Evolutionary conservation across 1,140 invertebrate genomes (phyloP).

Genomic region (Tyrophagus putrescentiae): DNA sequence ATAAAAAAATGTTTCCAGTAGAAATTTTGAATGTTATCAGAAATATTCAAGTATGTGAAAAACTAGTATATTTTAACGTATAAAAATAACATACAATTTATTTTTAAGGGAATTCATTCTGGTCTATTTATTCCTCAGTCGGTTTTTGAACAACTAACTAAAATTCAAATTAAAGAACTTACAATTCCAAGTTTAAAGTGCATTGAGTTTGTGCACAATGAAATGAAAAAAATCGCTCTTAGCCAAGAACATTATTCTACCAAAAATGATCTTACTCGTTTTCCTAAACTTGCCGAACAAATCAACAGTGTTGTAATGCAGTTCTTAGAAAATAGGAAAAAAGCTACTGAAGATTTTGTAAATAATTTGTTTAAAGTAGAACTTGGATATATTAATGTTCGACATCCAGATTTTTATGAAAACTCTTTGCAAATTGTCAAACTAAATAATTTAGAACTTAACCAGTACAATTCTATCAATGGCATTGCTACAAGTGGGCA

Average conservation of each 20-base stretch:
- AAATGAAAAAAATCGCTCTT: slow-evolving; percentile 98
- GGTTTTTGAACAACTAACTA: slow-evolving; percentile 76
- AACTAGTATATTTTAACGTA: too few relatives aligned
- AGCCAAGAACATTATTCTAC: slow-evolving; percentile 90
- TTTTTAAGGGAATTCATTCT: too few relatives aligned
- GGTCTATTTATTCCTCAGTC: slow-evolving; percentile 91
- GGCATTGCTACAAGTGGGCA: too few relatives aligned
- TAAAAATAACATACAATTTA: too few relatives aligned
- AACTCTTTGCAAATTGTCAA: slow-evolving; percentile 55
- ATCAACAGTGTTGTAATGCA: slow-evolving; percentile 99
- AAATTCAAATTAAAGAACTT: slow-evolving; percentile 84
- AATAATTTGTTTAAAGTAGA: slow-evolving; percentile 93
- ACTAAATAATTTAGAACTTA: too few relatives aligned
- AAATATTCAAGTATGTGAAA: too few relatives aligned
- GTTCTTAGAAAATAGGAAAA: slow-evolving; percentile 63
- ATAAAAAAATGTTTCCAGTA: too few relatives aligned
- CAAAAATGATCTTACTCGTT: slow-evolving; percentile 60
- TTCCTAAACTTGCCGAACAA: slow-evolving; percentile 88
- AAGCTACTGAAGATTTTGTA: slow-evolving; percentile 89
- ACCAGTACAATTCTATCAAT: too few relatives aligned
- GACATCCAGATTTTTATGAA: slow-evolving; percentile 97
- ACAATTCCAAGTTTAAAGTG: slow-evolving; percentile 91
- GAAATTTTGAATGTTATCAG: too few relatives aligned
- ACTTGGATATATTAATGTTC: slow-evolving; percentile 98
- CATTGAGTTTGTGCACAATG: slow-evolving; percentile 95